Percentiles rank a stretch among this genome's conserved stretches.
Evolutionary conservation across 1,140 invertebrate genomes (phyloP).

Genomic region (Drosophila lowei): DNA sequence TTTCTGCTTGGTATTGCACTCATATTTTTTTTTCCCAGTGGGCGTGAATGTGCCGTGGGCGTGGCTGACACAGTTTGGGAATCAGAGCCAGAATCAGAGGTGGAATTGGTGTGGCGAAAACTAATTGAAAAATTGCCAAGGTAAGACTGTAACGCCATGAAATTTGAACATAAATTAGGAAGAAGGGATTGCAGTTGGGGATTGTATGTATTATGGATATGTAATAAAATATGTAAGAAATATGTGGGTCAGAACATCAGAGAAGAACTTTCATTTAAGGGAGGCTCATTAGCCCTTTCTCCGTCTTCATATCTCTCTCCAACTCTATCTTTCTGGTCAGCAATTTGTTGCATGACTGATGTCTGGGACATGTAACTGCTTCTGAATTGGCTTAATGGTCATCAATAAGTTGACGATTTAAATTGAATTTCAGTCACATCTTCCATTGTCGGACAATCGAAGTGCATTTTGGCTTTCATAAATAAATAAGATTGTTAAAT

Average conservation of each 20-base stretch:
- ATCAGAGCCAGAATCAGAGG: slow-evolving; percentile 43
- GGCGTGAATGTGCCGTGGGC: slow-evolving; percentile 40
- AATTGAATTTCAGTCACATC: slow-evolving; percentile 68
- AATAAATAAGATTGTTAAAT: slow-evolving; percentile 76
- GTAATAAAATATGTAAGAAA: too few relatives aligned
- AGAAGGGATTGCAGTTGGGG: background rate
- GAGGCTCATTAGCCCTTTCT: background rate
- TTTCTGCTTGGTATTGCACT: slow-evolving; percentile 19
- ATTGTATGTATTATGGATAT: too few relatives aligned
- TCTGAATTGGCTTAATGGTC: slow-evolving; percentile 48
- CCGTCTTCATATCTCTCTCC: background rate
- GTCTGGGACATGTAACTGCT: slow-evolving; percentile 49
- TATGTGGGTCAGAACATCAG: too few relatives aligned
- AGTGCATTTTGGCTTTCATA: slow-evolving; percentile 72
- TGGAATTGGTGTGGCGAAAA: slow-evolving; percentile 28
- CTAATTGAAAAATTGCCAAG: slow-evolving; percentile 51
- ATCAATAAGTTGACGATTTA: slow-evolving; percentile 38
- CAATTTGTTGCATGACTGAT: slow-evolving; percentile 24
- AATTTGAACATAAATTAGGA: background rate
- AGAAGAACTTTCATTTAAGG: too few relatives aligned
- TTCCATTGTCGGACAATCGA: slow-evolving; percentile 47
- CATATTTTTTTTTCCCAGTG: slow-evolving; percentile 25
- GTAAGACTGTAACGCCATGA: slow-evolving; percentile 1
- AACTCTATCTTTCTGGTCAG: background rate
- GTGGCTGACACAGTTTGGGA: slow-evolving; percentile 55